phyloP scores from a whole-genome alignment of 2,888 invertebrate genomes.

The Stenodema calcarata region DNA sequence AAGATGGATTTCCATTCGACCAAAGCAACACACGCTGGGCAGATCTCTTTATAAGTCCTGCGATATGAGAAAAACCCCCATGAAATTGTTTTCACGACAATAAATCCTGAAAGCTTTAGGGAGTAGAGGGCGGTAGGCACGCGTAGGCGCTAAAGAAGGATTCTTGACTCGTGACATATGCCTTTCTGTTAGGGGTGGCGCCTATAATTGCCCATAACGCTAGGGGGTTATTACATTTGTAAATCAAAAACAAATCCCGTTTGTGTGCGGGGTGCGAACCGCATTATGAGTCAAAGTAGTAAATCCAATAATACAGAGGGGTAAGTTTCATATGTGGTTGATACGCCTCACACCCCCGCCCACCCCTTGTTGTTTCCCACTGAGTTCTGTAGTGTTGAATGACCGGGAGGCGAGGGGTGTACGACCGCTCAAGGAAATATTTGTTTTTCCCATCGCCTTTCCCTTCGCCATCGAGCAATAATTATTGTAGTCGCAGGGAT shows the following conservation, averaged over 20 bases:
- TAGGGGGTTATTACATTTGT: conserved; percentile 46
- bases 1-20: not conserved
- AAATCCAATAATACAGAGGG: conserved; percentile 45
- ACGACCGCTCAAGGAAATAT: conserved; percentile 7
- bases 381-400: not conserved
- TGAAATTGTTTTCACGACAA: conserved; percentile 22
- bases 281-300: conserved; percentile 48
- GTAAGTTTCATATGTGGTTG: conserved; percentile 21
- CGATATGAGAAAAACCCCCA: conserved; percentile 9
- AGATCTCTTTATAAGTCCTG: not conserved
- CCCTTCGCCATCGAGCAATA: not conserved
- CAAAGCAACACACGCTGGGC: not conserved
- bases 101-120: not conserved
- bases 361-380: not conserved
- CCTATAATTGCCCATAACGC: conserved; percentile 46
- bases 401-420: not conserved
- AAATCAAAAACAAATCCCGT: conserved; percentile 48
- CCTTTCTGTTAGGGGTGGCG: conserved; percentile 6
- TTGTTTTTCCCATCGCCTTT: conserved; percentile 42
- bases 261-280: conserved; percentile 32
- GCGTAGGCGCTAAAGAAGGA: conserved; percentile 44
- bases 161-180: conserved; percentile 48
- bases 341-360: not conserved
- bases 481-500: conserved; percentile 3
- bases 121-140: not conserved